Percentiles rank a stretch among this genome's conserved stretches.
phyloP scores from a whole-genome alignment of 1,140 invertebrate genomes.

The Drosophila melanogaster region DNA sequence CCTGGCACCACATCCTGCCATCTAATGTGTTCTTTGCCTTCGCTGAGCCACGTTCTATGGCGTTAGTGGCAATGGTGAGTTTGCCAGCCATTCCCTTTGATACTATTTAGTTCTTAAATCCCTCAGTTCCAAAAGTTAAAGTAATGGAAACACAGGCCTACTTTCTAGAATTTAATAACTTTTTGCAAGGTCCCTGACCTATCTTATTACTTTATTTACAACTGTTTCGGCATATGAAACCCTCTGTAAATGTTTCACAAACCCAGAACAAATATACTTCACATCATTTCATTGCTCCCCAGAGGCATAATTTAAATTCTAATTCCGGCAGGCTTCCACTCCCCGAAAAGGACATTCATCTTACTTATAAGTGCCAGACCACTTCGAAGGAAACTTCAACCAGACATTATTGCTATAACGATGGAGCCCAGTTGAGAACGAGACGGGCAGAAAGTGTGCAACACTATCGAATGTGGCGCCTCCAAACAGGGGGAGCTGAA shows the following conservation, averaged over 20 bases:
- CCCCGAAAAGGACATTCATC: constrained; percentile 62
- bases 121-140: no score
- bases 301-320: constrained; percentile 77
- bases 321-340: constrained; percentile 48
- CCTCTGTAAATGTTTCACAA: constrained; percentile 8
- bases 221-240: constrained; percentile 10
- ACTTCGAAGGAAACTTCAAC: constrained; percentile 55
- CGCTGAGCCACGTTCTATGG: not conserved
- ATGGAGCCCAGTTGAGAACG: constrained; percentile 5
- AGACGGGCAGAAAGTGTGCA: constrained; percentile 51
- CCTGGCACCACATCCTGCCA: constrained; percentile 26
- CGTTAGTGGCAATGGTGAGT: constrained; percentile 1
- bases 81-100: not conserved
- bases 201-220: constrained; percentile 37
- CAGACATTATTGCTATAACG: constrained; percentile 61
- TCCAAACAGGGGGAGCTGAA: constrained; percentile 6
- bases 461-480: constrained; percentile 64
- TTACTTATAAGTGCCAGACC: constrained; percentile 72
- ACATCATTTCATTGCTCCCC: constrained; percentile 38
- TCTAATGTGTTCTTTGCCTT: constrained; percentile 41
- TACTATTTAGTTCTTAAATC: not conserved
- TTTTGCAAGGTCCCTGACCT: constrained; percentile 31
- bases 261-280: constrained; percentile 26
- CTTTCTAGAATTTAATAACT: constrained; percentile 11
- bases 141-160: not conserved